Evolutionary conservation across 2,113 vertebrate genomes (phyloP).

Genomic region (Cairina moschata): DNA sequence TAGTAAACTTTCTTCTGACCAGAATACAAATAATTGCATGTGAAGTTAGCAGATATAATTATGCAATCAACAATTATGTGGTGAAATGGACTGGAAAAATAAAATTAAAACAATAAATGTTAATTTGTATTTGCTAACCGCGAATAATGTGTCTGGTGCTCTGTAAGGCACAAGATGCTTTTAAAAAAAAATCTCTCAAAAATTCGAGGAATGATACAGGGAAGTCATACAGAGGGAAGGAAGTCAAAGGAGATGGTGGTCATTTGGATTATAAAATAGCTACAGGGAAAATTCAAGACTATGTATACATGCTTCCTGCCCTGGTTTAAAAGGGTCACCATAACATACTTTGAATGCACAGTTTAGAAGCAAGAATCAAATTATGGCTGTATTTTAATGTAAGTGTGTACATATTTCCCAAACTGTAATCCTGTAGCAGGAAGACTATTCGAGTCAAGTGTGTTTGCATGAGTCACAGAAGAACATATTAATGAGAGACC

Average conservation of each 20-base stretch:
- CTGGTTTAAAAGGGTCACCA: not conserved
- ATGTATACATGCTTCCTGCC: not conserved
- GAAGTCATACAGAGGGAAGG: not conserved
- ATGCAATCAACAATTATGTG: not conserved
- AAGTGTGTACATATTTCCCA: not conserved
- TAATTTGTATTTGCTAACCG: constrained; percentile 40
- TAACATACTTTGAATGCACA: not conserved
- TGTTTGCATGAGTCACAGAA: constrained; percentile 24
- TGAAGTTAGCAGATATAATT: constrained; percentile 29
- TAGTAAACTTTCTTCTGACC: constrained; percentile 6
- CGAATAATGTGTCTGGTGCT: not conserved
- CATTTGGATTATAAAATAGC: not conserved
- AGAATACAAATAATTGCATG: not conserved
- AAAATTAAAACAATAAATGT: constrained; percentile 49
- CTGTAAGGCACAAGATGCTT: not conserved
- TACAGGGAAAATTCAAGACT: not conserved
- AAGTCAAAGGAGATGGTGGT: not conserved
- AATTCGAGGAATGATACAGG: not conserved
- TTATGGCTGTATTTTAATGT: not conserved
- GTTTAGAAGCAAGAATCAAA: not conserved
- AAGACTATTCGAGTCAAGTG: constrained; percentile 16
- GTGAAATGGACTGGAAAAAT: constrained; percentile 55
- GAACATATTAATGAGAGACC: not conserved
- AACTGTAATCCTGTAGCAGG: not conserved
- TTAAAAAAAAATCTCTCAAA: not conserved